Percentiles rank a stretch among this genome's conserved stretches.
Conservation (phyloP, 2,113 vertebrate genomes). For the Marcusenius ussheri region DNA sequence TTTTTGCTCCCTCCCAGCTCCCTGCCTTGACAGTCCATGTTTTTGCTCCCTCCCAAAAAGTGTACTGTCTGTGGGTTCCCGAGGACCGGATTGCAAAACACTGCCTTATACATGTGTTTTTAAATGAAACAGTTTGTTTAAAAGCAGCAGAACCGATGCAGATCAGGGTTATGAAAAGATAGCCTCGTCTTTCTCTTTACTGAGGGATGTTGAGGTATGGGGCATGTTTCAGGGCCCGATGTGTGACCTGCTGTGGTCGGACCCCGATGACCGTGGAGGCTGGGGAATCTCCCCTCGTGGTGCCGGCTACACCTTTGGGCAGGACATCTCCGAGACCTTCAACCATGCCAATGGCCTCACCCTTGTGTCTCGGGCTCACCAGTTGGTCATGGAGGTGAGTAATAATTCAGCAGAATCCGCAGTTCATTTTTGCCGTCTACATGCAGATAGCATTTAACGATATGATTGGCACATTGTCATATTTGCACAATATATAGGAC, state of each 20-base stretch:
- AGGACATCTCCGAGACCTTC: conserved; percentile 89
- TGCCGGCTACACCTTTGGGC: conserved; percentile 84
- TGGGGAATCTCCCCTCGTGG: conserved; percentile 88
- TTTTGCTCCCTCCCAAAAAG: too few relatives aligned
- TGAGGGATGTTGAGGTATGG: not conserved
- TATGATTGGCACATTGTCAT: not conserved
- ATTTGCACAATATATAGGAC: not conserved
- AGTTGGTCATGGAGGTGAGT: conserved; percentile 83
- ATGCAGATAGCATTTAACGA: not conserved
- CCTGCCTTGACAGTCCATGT: too few relatives aligned
- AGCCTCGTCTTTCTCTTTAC: not conserved
- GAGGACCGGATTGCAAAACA: not conserved
- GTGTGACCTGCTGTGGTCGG: conserved; percentile 87
- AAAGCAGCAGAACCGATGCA: not conserved
- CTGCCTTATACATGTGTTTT: not conserved
- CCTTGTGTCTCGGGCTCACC: conserved; percentile 82
- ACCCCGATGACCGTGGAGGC: conserved; percentile 82
- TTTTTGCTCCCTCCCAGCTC: not conserved
- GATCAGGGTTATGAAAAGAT: not conserved
- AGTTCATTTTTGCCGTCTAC: not conserved
- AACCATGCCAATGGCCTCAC: conserved; percentile 89
- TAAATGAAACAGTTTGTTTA: not conserved
- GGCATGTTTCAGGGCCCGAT: conserved; percentile 70
- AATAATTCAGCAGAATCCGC: not conserved
- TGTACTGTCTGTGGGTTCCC: not conserved